phyloP scores from a whole-genome alignment of 2,888 invertebrate genomes.

The Osmoderma eremita region DNA sequence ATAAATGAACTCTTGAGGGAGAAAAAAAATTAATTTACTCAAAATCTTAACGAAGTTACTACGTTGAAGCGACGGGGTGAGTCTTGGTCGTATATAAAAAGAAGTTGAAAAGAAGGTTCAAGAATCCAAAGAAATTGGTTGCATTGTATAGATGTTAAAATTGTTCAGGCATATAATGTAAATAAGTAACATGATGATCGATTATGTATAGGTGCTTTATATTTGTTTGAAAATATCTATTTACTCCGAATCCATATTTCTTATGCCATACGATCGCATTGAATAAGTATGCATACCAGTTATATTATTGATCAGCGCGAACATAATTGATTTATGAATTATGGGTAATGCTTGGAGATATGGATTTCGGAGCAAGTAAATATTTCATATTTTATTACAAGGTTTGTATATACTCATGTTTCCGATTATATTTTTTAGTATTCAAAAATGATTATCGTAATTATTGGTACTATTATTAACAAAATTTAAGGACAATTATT shows the following conservation, averaged over 20 bases:
- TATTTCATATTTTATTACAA: slow-evolving; percentile 11
- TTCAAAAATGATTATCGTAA: slow-evolving; percentile 24
- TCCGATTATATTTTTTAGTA: slow-evolving; percentile 24
- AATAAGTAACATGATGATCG: slow-evolving; percentile 17
- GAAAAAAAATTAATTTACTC: not conserved
- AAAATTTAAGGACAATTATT: slow-evolving; percentile 30
- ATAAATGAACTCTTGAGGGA: slow-evolving; percentile 2
- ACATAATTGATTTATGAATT: not conserved
- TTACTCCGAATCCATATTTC: slow-evolving; percentile 11
- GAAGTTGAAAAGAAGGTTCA: slow-evolving; percentile 9
- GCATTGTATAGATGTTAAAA: slow-evolving; percentile 31
- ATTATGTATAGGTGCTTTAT: slow-evolving; percentile 33
- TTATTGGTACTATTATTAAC: slow-evolving; percentile 33
- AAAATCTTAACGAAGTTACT: slow-evolving; percentile 4
- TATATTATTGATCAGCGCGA: not conserved
- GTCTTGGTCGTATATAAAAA: slow-evolving; percentile 17
- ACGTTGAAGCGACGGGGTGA: slow-evolving; percentile 10
- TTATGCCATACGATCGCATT: not conserved
- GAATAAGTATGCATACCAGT: not conserved
- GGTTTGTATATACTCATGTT: slow-evolving; percentile 32
- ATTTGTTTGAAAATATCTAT: slow-evolving; percentile 22
- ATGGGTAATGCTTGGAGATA: not conserved
- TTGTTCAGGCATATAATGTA: slow-evolving; percentile 30
- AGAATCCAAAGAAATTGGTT: slow-evolving; percentile 33
- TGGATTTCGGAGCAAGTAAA: slow-evolving; percentile 3